phyloP scores from a whole-genome alignment of 2,113 vertebrate genomes.

The Brachypteracias leptosomus region DNA sequence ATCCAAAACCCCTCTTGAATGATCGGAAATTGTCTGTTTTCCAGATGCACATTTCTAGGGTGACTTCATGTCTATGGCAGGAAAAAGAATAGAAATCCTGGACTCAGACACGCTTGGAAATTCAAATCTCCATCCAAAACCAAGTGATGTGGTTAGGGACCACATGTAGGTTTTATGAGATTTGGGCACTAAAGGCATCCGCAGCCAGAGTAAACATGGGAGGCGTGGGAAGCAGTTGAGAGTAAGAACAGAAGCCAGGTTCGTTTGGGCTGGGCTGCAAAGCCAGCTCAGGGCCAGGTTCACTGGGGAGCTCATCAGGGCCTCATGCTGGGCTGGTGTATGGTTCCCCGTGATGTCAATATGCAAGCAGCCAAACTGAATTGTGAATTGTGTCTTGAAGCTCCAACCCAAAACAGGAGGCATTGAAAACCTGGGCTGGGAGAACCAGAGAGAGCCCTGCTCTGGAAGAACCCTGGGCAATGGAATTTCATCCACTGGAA shows the following conservation, averaged over 20 bases:
- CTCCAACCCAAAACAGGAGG: neutral
- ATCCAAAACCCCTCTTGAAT: neutral
- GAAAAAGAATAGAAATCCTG: constrained; percentile 3
- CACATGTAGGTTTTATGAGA: neutral
- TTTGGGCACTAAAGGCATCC: neutral
- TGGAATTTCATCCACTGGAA: neutral
- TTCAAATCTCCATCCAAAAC: neutral
- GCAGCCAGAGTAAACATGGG: neutral
- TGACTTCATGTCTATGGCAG: neutral
- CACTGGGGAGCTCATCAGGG: fast-evolving
- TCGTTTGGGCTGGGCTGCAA: neutral
- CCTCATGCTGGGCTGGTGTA: fast-evolving
- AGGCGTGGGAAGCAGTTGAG: neutral
- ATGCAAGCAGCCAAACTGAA: neutral
- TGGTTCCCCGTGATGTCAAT: neutral
- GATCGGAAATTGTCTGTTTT: neutral
- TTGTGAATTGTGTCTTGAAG: neutral
- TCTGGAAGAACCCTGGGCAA: neutral
- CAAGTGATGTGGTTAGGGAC: neutral
- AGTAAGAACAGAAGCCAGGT: neutral
- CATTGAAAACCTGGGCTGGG: neutral
- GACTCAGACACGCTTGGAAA: neutral
- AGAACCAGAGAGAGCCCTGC: fast-evolving
- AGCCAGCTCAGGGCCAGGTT: neutral
- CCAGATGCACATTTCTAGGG: neutral